Base-by-base conservation (phyloP, 1,140 invertebrate species). In the Ceratosolen fusciceps region DNA sequence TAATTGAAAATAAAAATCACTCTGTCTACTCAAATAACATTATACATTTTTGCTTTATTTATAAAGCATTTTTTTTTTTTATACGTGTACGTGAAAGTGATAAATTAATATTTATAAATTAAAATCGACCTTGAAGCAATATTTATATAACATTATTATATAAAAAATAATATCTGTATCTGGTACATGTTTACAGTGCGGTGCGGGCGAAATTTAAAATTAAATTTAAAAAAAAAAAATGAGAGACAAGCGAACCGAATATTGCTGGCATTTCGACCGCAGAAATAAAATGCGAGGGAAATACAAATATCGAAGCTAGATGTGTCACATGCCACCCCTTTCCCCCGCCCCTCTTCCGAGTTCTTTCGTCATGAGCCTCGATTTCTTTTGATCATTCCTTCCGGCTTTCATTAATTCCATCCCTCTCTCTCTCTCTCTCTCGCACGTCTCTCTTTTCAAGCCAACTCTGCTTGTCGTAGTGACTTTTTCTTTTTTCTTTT, bases 311-410 rank as follows among this genome's bases (percentile, higher is more conserved):
- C 12, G 9, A 65, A n/a, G 31, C 54, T n/a, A 65, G 10, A 76
- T 19, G 47, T 76, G 62, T 76, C 74, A 76, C n/a, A n/a, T n/a
- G n/a, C n/a, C n/a, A n/a, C n/a, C n/a, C n/a, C n/a, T n/a, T n/a
- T n/a, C n/a, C n/a, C 68, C 49, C 73, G 26, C n/a, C 56, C 49
- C 19, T 29, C 43, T 29, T 39, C n/a, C 12, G 24, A 34, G 31
- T 58, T 70, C 75, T 56, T 34, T 77, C 65, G 31, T 56, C 37
- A 70, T 16, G 19, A 31, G 37, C 31, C n/a, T 49, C 70, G 37
- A 14, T 29, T 58, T 68, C 68, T 77, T 67, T 37, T 62, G 19
- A 67, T 65, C 60, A 37, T 52, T 65, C 12, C 10, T 21, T 52
- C 10, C 60, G 1, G 31, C 56, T 68, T 70, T 56, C 67, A n/a